Conservation (phyloP, 2,888 invertebrate genomes). For the Ophioninae sp. region DNA sequence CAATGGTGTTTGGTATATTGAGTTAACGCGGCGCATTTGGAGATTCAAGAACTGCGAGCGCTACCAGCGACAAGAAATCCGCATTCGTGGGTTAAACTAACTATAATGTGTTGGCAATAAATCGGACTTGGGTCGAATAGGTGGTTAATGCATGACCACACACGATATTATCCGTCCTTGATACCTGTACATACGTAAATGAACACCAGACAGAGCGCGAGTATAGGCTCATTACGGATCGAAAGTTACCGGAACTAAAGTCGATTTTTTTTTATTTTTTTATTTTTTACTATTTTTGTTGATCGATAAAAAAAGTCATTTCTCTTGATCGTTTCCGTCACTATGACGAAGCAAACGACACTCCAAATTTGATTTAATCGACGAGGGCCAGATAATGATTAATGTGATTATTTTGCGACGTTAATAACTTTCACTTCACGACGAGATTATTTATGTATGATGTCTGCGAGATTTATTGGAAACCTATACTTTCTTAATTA, state of each 20-base stretch:
- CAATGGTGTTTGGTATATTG: background rate
- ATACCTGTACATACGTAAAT: slow-evolving; percentile 19
- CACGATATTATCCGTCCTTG: slow-evolving; percentile 43
- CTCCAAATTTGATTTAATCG: background rate
- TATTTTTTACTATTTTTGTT: background rate
- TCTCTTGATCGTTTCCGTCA: background rate
- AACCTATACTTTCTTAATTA: background rate
- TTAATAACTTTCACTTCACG: background rate
- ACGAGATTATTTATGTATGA: background rate
- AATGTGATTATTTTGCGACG: background rate
- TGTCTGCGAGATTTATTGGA: background rate
- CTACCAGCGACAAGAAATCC: background rate
- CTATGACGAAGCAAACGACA: background rate
- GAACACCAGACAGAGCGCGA: slow-evolving; percentile 5
- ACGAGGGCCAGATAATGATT: background rate
- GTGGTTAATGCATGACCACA: slow-evolving; percentile 8
- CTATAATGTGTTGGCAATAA: background rate
- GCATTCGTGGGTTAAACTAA: slow-evolving; percentile 21
- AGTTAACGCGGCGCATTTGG: background rate
- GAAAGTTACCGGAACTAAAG: slow-evolving; percentile 58
- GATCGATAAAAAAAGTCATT: background rate
- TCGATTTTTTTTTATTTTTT: slow-evolving; percentile 27
- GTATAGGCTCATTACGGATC: slow-evolving; percentile 32
- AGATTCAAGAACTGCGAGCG: background rate
- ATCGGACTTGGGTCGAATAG: background rate